Percentiles rank a stretch among this genome's conserved stretches.
Conservation (phyloP, 2,797 vertebrate species). For the Mareca penelope region DNA sequence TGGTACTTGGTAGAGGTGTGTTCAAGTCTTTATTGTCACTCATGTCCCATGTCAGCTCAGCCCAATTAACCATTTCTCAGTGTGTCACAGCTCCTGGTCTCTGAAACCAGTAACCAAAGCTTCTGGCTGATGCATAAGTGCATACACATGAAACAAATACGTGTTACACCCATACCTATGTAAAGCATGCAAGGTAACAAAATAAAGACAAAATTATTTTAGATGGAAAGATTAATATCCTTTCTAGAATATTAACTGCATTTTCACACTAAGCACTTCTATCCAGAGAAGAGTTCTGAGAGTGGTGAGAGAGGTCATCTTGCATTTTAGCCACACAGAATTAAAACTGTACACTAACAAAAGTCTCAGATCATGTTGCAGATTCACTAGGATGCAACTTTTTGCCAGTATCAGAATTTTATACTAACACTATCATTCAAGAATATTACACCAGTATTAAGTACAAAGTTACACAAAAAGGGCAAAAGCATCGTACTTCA, state of each 20-base stretch:
- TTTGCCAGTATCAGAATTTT: background rate
- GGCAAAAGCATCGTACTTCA: background rate
- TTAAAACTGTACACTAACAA: background rate
- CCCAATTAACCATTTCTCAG: background rate
- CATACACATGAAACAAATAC: background rate
- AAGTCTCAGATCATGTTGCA: background rate
- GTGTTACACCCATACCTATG: background rate
- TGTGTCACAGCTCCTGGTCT: background rate
- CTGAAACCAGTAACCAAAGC: background rate
- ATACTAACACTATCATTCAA: background rate
- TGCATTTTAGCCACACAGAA: background rate
- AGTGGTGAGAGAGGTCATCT: accelerated
- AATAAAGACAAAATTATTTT: background rate
- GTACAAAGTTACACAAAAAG: background rate
- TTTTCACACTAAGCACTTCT: background rate
- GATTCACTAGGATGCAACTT: background rate
- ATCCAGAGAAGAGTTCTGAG: accelerated
- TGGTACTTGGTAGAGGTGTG: background rate
- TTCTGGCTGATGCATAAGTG: background rate
- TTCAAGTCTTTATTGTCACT: background rate
- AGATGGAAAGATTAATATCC: background rate
- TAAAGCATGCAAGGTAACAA: background rate
- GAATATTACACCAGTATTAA: background rate
- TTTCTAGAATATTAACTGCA: background rate
- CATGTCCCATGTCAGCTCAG: background rate